Conservation (phyloP, 1,140 invertebrate species). For the Macrocentrus cingulum region DNA sequence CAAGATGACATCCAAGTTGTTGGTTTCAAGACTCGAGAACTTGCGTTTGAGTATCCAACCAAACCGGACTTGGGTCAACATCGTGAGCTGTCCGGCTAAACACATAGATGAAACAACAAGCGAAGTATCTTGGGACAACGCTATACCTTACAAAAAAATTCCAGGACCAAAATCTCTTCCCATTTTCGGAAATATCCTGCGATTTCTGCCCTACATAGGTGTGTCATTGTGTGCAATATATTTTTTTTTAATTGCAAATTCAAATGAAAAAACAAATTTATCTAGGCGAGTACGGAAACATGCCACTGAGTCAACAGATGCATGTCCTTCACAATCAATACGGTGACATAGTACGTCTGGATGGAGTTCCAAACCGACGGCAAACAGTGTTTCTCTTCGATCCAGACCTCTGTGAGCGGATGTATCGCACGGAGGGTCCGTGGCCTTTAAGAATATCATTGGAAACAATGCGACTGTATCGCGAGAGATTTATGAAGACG, state of each 20-base stretch:
- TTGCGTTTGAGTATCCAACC: slow-evolving; percentile 1
- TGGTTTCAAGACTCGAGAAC: slow-evolving; percentile 5
- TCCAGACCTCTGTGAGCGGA: slow-evolving; percentile 43
- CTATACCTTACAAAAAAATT: slow-evolving; percentile 53
- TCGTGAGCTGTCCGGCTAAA: slow-evolving; percentile 16
- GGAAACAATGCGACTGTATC: slow-evolving; percentile 43
- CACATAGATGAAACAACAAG: slow-evolving; percentile 2
- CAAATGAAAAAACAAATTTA: not conserved
- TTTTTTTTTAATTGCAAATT: too few relatives aligned
- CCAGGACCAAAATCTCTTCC: slow-evolving; percentile 57
- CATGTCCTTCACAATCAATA: slow-evolving; percentile 33
- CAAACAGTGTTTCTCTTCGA: slow-evolving; percentile 40
- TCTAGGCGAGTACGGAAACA: slow-evolving; percentile 38
- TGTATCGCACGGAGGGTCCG: slow-evolving; percentile 47
- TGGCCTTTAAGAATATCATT: slow-evolving; percentile 45
- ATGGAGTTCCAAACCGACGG: slow-evolving; percentile 36
- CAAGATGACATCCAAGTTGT: slow-evolving; percentile 11
- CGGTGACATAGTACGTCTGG: slow-evolving; percentile 40
- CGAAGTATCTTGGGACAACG: slow-evolving; percentile 34
- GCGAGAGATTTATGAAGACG: slow-evolving; percentile 33
- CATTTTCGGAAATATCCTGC: slow-evolving; percentile 54
- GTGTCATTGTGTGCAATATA: too few relatives aligned
- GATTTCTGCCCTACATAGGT: slow-evolving; percentile 64
- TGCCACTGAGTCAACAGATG: slow-evolving; percentile 28
- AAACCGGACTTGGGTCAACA: slow-evolving; percentile 17